Evolutionary conservation across 2,113 vertebrate species (phyloP).

Genomic region (Forbesichthys papilliferus): DNA sequence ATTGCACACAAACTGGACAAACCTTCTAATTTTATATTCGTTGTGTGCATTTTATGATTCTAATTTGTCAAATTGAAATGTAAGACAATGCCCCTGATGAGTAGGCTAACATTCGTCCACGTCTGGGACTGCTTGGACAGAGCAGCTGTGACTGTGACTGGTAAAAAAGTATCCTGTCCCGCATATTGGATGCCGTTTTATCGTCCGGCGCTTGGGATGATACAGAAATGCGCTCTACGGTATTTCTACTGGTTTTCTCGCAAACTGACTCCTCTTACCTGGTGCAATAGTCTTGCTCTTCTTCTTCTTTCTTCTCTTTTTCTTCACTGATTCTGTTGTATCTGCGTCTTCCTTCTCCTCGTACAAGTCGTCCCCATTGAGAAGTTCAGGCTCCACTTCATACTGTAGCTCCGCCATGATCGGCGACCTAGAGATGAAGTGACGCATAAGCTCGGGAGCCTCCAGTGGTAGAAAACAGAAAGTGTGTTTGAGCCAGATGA

Average conservation of each 20-base stretch:
- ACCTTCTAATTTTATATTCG: constrained; percentile 30
- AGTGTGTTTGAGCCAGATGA: constrained; percentile 50
- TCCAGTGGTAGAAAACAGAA: constrained; percentile 62
- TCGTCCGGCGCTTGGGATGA: constrained; percentile 2
- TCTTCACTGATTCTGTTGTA: constrained; percentile 80
- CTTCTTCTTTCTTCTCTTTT: constrained; percentile 91
- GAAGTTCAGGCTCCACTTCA: constrained; percentile 67
- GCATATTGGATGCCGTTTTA: constrained; percentile 27
- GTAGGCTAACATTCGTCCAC: not conserved
- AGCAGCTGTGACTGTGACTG: constrained; percentile 17
- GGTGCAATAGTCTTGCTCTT: constrained; percentile 75
- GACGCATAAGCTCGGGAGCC: constrained; percentile 71
- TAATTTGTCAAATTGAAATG: constrained; percentile 22
- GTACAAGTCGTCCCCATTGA: constrained; percentile 82
- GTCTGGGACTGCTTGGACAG: constrained; percentile 28
- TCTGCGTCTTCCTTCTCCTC: constrained; percentile 78
- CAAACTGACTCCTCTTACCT: constrained; percentile 69
- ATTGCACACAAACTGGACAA: constrained; percentile 39
- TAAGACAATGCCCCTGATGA: constrained; percentile 12
- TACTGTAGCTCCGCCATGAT: constrained; percentile 84
- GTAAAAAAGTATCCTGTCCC: constrained; percentile 48
- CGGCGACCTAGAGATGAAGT: constrained; percentile 59
- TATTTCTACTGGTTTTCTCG: not conserved
- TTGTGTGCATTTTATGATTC: constrained; percentile 25
- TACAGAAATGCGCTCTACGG: constrained; percentile 15